Evolutionary conservation across 2,797 vertebrate genomes (phyloP), one percentile per base, ranked within the genome.

Genomic region (Anguilla obscura): DNA sequence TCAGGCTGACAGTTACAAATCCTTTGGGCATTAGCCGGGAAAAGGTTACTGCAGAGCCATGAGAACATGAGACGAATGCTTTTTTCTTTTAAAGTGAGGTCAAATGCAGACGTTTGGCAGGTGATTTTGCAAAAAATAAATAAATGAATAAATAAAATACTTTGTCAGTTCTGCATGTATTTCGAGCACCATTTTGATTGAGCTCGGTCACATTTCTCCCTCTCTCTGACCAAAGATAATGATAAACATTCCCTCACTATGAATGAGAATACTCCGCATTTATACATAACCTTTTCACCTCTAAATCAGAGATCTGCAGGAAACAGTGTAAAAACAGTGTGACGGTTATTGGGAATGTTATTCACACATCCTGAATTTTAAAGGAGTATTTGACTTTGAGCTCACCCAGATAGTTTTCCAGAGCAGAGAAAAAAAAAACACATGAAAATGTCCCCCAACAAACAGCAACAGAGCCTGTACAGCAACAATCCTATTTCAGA

Each of bases 1-100:
- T 48, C 18, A 50, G 79, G 24, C 79, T 50, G 79, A 82, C 45
- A 82, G 79, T 48, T 24, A n/a, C 79, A 82, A 82, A 48, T 82
- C 79, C 79, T 82, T 50, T 21, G 8, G 79, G 45, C 45, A 7
- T 82, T 82, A 82, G 79, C 79, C 9, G 24, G 79, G 45, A 50
- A 82, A 82, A 48, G 45, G 21, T 82, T 82, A 82, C 79, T 24
- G 16, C 40, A 82, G 45, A 82, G 40, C 45, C 12, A 48, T 48
- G 79, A 82, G 79, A 82, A 82, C 40, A 48, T 40, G 40, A 80
- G 76, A 24, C 36, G 3, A 21, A 45, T 3, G 4, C 14, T 1
- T n/a, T 80, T 74, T 80, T 80, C 12, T 36, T 21, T 24, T 5
- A 40, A 18, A 7, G 18, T 21, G 21, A 82, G 21, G 18, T 82